A percentile compares a stretch with the other conserved stretches of the same genome.
Conservation (phyloP, 2,797 vertebrate genomes). For the Acestrorhynchus altus region DNA sequence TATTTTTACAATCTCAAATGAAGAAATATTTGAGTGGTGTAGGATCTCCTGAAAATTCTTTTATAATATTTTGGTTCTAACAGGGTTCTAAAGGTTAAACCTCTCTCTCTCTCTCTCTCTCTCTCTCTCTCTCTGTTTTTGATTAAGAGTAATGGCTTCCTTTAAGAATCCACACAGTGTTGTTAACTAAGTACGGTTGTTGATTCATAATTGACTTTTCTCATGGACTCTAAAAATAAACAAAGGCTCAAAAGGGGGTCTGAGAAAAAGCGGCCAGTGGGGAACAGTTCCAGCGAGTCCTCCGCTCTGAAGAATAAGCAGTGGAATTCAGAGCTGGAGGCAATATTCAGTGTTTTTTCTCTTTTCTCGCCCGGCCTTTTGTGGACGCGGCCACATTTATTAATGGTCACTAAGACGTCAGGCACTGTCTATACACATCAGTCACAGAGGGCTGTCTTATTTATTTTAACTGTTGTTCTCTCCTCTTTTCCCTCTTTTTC, state of each 20-base stretch:
- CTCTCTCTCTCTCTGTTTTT: slow-evolving; percentile 43
- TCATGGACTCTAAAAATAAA: slow-evolving; percentile 74
- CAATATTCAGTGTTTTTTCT: slow-evolving; percentile 55
- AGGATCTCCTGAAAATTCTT: too few relatives aligned
- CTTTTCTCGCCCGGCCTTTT: slow-evolving; percentile 70
- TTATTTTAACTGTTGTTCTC: slow-evolving; percentile 84
- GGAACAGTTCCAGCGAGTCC: slow-evolving; percentile 76
- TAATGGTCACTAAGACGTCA: slow-evolving; percentile 83
- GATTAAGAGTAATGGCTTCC: slow-evolving; percentile 66
- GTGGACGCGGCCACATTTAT: slow-evolving; percentile 82
- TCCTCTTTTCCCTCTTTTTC: slow-evolving; percentile 72
- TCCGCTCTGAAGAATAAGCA: slow-evolving; percentile 59
- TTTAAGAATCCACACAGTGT: slow-evolving; percentile 58
- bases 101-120: neutral
- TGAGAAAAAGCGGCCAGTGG: slow-evolving; percentile 73
- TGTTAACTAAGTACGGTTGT: slow-evolving; percentile 57
- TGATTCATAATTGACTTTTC: slow-evolving; percentile 82
- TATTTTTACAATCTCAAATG: too few relatives aligned
- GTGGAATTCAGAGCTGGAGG: slow-evolving; percentile 67
- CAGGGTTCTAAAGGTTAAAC: too few relatives aligned
- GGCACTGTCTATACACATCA: slow-evolving; percentile 84
- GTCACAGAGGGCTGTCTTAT: slow-evolving; percentile 84
- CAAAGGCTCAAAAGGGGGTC: slow-evolving; percentile 84
- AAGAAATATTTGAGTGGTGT: too few relatives aligned
- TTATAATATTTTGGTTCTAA: too few relatives aligned